Conservation (phyloP, 2,888 invertebrate species). For the Chrysolina haemoptera region DNA sequence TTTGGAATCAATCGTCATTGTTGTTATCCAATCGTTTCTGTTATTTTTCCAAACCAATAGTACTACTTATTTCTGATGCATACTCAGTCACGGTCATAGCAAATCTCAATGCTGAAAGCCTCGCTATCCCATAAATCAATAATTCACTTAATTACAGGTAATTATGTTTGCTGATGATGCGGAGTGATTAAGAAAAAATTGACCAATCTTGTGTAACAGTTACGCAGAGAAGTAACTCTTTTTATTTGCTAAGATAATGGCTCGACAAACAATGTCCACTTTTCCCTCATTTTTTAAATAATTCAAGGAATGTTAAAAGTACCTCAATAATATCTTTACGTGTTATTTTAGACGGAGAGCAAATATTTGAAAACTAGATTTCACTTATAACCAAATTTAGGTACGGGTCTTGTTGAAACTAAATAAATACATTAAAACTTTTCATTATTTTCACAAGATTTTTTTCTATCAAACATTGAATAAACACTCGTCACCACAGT, state of each 20-base stretch:
- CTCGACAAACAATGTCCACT: conserved; percentile 62
- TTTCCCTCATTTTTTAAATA: conserved; percentile 45
- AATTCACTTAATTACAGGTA: not conserved
- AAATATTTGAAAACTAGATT: conserved; percentile 40
- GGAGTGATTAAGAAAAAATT: conserved; percentile 19
- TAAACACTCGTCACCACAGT: not conserved
- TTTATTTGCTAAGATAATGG: conserved; percentile 67
- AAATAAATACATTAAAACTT: conserved; percentile 29
- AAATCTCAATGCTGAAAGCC: not conserved
- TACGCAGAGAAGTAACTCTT: conserved; percentile 63
- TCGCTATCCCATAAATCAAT: not conserved
- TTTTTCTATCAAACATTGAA: not conserved
- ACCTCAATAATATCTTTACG: conserved; percentile 28
- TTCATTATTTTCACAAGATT: conserved; percentile 16
- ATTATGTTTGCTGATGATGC: conserved; percentile 23
- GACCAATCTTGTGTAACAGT: conserved; percentile 55
- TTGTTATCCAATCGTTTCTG: too few species aligned
- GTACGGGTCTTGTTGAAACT: conserved; percentile 17
- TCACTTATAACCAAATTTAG: conserved; percentile 21
- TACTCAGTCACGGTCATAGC: too few species aligned
- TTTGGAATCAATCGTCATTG: too few species aligned
- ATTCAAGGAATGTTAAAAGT: conserved; percentile 34
- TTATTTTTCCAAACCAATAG: too few species aligned
- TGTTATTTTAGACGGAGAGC: conserved; percentile 40
- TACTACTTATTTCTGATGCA: too few species aligned